Evolutionary conservation across 1,140 invertebrate species (phyloP).

Genomic region (Drosophila mayri): DNA sequence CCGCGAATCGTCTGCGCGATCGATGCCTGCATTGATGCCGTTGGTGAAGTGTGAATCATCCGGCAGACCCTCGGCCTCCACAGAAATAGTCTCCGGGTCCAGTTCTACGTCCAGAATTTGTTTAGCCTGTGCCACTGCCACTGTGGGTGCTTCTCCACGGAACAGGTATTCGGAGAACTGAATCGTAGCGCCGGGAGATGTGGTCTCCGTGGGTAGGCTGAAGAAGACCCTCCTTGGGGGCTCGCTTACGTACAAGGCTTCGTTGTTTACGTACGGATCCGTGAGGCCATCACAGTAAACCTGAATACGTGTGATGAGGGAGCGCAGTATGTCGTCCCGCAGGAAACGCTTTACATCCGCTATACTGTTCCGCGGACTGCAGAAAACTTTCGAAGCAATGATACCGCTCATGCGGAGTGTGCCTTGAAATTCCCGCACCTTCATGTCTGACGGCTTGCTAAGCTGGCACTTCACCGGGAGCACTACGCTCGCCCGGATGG

Average conservation of each 20-base stretch:
- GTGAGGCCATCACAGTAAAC: slow-evolving; percentile 83
- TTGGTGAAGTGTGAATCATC: slow-evolving; percentile 60
- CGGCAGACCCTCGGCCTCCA: slow-evolving; percentile 71
- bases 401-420: slow-evolving; percentile 69
- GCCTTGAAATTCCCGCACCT: slow-evolving; percentile 72
- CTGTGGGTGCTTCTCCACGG: slow-evolving; percentile 78
- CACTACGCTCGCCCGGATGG: slow-evolving; percentile 67
- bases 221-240: slow-evolving; percentile 80
- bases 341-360: slow-evolving; percentile 78
- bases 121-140: slow-evolving; percentile 76
- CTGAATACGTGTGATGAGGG: slow-evolving; percentile 77
- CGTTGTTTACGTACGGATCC: slow-evolving; percentile 69
- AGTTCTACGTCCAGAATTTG: slow-evolving; percentile 79
- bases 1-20: slow-evolving; percentile 24
- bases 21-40: slow-evolving; percentile 6
- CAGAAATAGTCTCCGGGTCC: slow-evolving; percentile 60
- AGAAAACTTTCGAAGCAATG: slow-evolving; percentile 72
- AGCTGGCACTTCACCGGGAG: slow-evolving; percentile 76
- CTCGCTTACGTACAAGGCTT: slow-evolving; percentile 73
- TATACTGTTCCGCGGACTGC: slow-evolving; percentile 68
- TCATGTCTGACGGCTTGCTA: slow-evolving; percentile 55
- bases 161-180: slow-evolving; percentile 84
- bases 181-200: slow-evolving; percentile 22
- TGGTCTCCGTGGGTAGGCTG: slow-evolving; percentile 50
- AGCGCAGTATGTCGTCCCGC: slow-evolving; percentile 78